phyloP scores from a whole-genome alignment of 2,888 invertebrate genomes.

The Alcis repandata region DNA sequence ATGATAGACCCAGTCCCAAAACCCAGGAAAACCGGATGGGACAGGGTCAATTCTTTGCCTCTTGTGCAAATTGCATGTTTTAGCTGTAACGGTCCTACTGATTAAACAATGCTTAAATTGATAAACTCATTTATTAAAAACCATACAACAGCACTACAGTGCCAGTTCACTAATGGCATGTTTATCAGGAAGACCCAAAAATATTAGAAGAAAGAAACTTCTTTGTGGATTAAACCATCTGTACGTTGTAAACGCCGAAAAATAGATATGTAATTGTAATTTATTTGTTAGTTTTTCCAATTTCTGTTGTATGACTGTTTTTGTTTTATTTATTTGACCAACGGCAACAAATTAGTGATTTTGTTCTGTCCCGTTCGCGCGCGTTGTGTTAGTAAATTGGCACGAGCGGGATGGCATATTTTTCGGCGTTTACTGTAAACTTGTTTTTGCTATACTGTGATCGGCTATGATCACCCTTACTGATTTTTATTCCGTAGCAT shows the following conservation, averaged over 20 bases:
- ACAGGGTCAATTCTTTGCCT: too few species aligned
- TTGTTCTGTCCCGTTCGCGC: background rate
- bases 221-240: background rate
- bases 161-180: background rate
- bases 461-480: conserved; percentile 14
- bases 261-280: background rate
- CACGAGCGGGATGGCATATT: background rate
- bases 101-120: too few species aligned
- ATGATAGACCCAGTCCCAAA: too few species aligned
- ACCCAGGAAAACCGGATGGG: too few species aligned
- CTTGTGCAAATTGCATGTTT: too few species aligned
- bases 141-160: too few species aligned
- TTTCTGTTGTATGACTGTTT: too few species aligned
- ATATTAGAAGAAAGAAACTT: background rate
- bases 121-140: too few species aligned
- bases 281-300: too few species aligned
- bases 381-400: background rate
- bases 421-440: background rate
- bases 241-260: background rate
- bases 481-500: conserved; percentile 29
- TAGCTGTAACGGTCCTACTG: too few species aligned
- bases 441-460: background rate
- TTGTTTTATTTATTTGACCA: too few species aligned
- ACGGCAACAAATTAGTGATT: background rate
- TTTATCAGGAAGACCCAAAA: too few species aligned